A percentile compares a stretch with the other conserved stretches of the same genome.
These are phyloP conservation scores for Dastarcus helophoroides DNA, from an alignment of 2,888 invertebrate species.

Conservation along the genomic window DNA sequence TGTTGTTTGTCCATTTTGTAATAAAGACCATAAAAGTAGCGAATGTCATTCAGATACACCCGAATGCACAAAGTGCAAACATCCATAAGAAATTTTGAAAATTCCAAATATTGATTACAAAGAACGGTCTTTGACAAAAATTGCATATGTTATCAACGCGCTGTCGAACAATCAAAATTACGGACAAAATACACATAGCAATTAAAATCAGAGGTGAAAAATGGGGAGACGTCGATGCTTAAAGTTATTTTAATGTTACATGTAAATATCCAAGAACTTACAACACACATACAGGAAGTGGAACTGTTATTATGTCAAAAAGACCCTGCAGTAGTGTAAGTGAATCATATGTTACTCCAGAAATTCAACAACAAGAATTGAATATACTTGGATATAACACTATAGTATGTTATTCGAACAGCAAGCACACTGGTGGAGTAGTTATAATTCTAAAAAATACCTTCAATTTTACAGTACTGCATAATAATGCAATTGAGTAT, in stretches of 20 bases:
- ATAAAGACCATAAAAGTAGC: conserved; percentile 1
- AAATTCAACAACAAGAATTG: neutral
- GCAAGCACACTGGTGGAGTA: neutral
- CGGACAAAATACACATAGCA: neutral
- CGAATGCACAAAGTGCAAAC: neutral
- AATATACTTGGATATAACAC: conserved; percentile 1
- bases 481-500: neutral
- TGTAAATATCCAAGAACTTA: neutral
- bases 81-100: neutral
- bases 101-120: conserved; percentile 1
- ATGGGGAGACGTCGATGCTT: neutral
- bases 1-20: too few relatives aligned
- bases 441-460: neutral
- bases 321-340: neutral
- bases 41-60: neutral
- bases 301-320: neutral
- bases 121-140: conserved; percentile 1
- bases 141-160: neutral
- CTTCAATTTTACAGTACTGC: neutral
- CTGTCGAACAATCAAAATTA: neutral
- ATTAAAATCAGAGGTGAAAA: neutral
- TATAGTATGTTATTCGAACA: neutral
- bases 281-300: neutral
- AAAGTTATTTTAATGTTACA: neutral
- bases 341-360: neutral